Percentiles rank a stretch among this genome's conserved stretches.
These are phyloP conservation scores for Esox lucius DNA, from an alignment of 2,797 vertebrate genomes.

Conservation along the genomic window DNA sequence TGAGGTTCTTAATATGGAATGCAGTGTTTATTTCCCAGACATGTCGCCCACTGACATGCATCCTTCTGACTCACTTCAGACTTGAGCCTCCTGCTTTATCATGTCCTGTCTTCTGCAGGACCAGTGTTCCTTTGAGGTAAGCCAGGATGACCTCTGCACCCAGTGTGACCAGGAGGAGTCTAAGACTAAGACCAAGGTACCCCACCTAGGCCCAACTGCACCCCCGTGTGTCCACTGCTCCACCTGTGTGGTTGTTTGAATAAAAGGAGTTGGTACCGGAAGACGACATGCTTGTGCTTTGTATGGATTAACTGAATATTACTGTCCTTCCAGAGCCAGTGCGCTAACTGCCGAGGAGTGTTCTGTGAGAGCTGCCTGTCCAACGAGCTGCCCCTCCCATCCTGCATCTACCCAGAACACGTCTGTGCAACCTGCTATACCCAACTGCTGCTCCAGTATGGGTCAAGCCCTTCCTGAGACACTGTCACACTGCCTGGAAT, in stretches of 20 bases:
- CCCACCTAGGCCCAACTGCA: not conserved
- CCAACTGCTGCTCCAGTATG: conserved; percentile 84
- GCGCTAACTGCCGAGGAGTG: conserved; percentile 83
- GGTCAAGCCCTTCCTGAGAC: conserved; percentile 78
- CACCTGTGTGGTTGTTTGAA: too few species aligned
- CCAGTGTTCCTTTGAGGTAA: conserved; percentile 54
- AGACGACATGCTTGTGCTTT: too few species aligned
- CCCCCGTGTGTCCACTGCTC: not conserved
- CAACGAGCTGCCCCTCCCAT: conserved; percentile 86
- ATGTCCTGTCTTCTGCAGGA: conserved; percentile 66
- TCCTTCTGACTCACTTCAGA: too few species aligned
- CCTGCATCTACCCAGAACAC: conserved; percentile 85
- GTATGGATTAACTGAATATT: too few species aligned
- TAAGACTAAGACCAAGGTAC: conserved; percentile 77
- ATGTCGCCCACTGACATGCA: too few species aligned
- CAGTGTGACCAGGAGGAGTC: conserved; percentile 81
- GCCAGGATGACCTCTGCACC: conserved; percentile 68
- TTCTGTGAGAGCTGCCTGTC: conserved; percentile 85
- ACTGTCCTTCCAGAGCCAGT: conserved; percentile 72
- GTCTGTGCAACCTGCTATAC: conserved; percentile 85
- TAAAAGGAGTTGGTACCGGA: too few species aligned
- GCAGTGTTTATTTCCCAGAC: too few species aligned
- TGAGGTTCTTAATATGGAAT: too few species aligned
- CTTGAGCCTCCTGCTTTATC: too few species aligned
- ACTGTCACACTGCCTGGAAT: too few species aligned